Evolutionary conservation across 2,797 vertebrate genomes (phyloP).

Genomic region (Etheostoma nigrum): DNA sequence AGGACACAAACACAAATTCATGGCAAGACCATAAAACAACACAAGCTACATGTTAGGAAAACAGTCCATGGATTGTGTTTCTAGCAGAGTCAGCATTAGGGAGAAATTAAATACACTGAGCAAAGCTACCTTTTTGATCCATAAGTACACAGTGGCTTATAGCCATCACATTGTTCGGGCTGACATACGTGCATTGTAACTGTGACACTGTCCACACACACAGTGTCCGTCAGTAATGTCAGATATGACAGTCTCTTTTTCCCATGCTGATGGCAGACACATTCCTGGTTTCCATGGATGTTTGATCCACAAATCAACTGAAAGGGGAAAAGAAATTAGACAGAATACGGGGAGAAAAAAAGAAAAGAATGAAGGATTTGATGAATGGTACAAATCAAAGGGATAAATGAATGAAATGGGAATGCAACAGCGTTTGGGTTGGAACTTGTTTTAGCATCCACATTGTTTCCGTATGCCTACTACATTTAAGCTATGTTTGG

Average conservation of each 20-base stretch:
- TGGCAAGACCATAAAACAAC: slow-evolving; percentile 61
- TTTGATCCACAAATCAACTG: slow-evolving; percentile 82
- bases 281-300: slow-evolving; percentile 76
- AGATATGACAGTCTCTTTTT: slow-evolving; percentile 66
- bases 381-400: slow-evolving; percentile 45
- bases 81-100: slow-evolving; percentile 68
- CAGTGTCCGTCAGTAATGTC: slow-evolving; percentile 61
- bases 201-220: slow-evolving; percentile 69
- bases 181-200: slow-evolving; percentile 61
- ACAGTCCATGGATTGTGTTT: slow-evolving; percentile 57
- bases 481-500: not conserved
- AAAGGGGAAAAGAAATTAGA: slow-evolving; percentile 73
- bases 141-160: slow-evolving; percentile 61
- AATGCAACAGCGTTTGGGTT: slow-evolving; percentile 30
- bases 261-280: slow-evolving; percentile 76
- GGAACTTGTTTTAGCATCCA: not conserved
- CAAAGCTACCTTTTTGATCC: slow-evolving; percentile 68
- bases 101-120: slow-evolving; percentile 63
- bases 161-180: slow-evolving; percentile 57
- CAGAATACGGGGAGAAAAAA: slow-evolving; percentile 58
- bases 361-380: slow-evolving; percentile 39
- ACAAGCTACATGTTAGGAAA: slow-evolving; percentile 63
- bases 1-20: slow-evolving; percentile 61
- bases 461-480: not conserved
- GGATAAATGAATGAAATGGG: slow-evolving; percentile 43